Base-by-base conservation (phyloP, 1,140 invertebrate genomes). In the Trachymyrmex cornetzi region DNA sequence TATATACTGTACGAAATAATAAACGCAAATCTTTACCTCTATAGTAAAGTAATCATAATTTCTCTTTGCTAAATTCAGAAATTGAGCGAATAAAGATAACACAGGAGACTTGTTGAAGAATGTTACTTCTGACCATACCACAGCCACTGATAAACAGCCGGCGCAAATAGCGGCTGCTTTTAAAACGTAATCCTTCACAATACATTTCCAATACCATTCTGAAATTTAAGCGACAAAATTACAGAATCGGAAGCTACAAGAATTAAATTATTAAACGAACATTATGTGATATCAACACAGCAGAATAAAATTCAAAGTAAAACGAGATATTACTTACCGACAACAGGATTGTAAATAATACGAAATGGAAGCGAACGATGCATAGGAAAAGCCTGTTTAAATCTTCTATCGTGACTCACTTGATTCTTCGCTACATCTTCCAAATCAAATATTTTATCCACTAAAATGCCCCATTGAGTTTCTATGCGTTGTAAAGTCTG, bases 121-220 rank as follows among this genome's bases (percentile, higher is more conserved):
- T 0, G 99, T 99, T 72, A 99, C 97, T 96, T 99, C 99, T 9
- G 99, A 99, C 99, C 99, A 99, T 16, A 99, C 98, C 61, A 99
- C 98, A 92, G 98, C 97, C 30, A 98, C 95, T 0, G 99, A 99
- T 93, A 99, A 96, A 44, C 97, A 95, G 3, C 97, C 97, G 6
- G 98, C 97, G 1, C 97, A 90, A 66, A 99, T 94, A 11, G 98
- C 98, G 67, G 98, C 92, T 0, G 96, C 92, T 92, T 98, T 97
- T 86, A 98, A 96, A 34, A 98, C 96, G 91, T 98, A 98, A 74
- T 97, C 96, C 88, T 97, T 96, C 0, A 98, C 86, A 44, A 97
- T 91, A 95, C 98, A 99, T 93, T 98, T 98, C 98, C 98, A 99
- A 94, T 99, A 99, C 99, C 99, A 99, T 95, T 99, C 98, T 98